Percentiles rank a stretch among this genome's conserved stretches.
These are phyloP conservation scores for Gastracanthus pulcherrimus DNA, from an alignment of 2,888 invertebrate genomes.

Conservation along the genomic window DNA sequence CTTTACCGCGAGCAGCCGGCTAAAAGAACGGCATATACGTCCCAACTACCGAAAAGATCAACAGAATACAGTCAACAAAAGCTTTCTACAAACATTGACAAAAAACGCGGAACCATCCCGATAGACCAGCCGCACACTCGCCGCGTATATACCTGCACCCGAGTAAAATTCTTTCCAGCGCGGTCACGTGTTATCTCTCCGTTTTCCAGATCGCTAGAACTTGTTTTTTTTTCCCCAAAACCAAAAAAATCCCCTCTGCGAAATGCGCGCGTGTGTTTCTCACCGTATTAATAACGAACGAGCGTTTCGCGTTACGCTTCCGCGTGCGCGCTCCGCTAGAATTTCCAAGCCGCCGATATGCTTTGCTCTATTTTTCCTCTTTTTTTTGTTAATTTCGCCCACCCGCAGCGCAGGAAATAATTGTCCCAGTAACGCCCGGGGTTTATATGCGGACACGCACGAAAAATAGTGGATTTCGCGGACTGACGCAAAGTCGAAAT, in stretches of 20 bases:
- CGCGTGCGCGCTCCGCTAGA: conserved; percentile 61
- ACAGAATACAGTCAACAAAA: no score
- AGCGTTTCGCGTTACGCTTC: conserved; percentile 63
- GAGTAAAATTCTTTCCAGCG: not conserved
- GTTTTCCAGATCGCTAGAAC: conserved; percentile 45
- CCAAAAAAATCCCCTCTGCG: not conserved
- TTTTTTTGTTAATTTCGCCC: not conserved
- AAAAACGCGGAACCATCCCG: no score
- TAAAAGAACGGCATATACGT: no score
- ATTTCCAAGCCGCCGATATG: conserved; percentile 57
- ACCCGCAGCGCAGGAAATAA: no score
- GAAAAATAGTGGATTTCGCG: not conserved
- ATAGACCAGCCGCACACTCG: not conserved
- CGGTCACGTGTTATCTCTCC: not conserved
- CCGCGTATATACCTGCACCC: not conserved
- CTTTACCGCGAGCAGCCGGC: no score
- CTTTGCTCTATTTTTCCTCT: not conserved
- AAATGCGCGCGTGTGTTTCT: conserved; percentile 53
- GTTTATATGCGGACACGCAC: not conserved
- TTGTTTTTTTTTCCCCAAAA: conserved; percentile 47
- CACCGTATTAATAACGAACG: conserved; percentile 65
- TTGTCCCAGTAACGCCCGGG: not conserved
- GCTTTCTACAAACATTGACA: no score
- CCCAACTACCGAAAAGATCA: no score
- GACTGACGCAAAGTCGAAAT: not conserved